Evolutionary conservation across 2,113 vertebrate genomes (phyloP), one percentile per base, ranked within the genome.

Genomic region (Pyxicephalus adspersus): DNA sequence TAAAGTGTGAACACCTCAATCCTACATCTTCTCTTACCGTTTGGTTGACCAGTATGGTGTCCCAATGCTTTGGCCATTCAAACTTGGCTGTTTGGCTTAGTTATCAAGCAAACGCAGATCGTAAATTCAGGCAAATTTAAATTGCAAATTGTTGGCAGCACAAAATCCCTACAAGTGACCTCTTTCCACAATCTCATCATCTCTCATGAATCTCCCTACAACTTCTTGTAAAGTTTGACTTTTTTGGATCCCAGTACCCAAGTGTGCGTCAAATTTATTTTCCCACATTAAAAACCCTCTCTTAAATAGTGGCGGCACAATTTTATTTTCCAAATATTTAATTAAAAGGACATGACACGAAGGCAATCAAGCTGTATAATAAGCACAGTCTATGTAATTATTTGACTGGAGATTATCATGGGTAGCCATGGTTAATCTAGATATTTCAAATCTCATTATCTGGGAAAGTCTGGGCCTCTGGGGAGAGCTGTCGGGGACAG

Each of bases 371-470:
- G 57, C 22, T 31, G 15, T 28, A 34, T 75, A 61, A 74, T 34
- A 38, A 61, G 72, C 34, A 57, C 57, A 20, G 22, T 60, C 72
- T 60, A 45, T 58, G 72, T 75, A 75, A 75, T 75, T 75, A 75
- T 61, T 75, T 75, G 31, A 63, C 72, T 75, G 57, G 7, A 17
- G 17, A 75, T 75, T 23, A 60, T 34, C 60, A 58, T 61, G 55
- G 55, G 60, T 75, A 75, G 22, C 38, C 57, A 38, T 50, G 23
- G 20, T 75, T 75, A 75, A 61, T 75, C 72, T 61, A 75, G 72
- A 61, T 75, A 75, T 75, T 75, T 75, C 72, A 38, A 20, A 60
- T 75, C 72, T 75, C 55, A 75, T 75, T 75, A 75, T 75, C 55
- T 75, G n/a, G 23, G 25, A 57, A 25, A 61, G 57, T 26, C 26